Base-by-base conservation (phyloP, 2,797 vertebrate genomes). In the Gephyroberyx darwinii region DNA sequence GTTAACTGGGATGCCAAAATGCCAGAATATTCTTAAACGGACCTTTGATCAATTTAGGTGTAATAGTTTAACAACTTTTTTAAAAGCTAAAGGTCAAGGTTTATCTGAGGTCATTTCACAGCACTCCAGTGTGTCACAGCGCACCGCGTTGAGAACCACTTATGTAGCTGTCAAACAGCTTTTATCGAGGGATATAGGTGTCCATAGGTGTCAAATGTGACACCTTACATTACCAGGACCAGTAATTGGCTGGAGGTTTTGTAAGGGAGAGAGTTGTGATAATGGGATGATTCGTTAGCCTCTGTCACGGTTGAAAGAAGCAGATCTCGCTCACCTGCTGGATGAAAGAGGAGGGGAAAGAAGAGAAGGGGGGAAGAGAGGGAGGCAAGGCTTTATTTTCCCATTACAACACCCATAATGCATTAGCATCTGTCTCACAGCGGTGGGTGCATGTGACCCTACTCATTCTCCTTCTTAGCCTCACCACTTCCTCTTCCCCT, bases 201-300 rank as follows among this genome's bases (percentile, higher is more conserved):
- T 63, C 71, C 22, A 53, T 31, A 35, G 62, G 69, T 52, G 65
- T 64, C 60, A 58, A n/a, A 58, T 47, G 14, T 71, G 65, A 67
- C 71, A 74, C 58, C 67, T 48, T 19, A 9, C 33, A 16, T 33
- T 61, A 77, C 39, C 14, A 51, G 33, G 65, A 50, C 33, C 3
- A 47, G 10, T 81, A 78, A 82, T 77, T 85, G 79, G 78, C 63
- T 65, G 52, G 41, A 54, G 71, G 53, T 22, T 17, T 56, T 33
- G 41, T 26, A 8, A 31, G 17, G 56, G 57, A 66, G 37, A 69
- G 14, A 26, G 16, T 43, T 35, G 62, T 64, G 73, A 57, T 76
- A 81, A 81, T 78, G 70, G 80, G 59, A 37, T 19, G 35, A 20
- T 43, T 62, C n/a, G 5, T 78, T 62, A 39, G 37, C n/a, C 39